Percentiles rank a stretch among this genome's conserved stretches.
Evolutionary conservation across 2,113 vertebrate genomes (phyloP).

Genomic region (Oncorhynchus nerka): DNA sequence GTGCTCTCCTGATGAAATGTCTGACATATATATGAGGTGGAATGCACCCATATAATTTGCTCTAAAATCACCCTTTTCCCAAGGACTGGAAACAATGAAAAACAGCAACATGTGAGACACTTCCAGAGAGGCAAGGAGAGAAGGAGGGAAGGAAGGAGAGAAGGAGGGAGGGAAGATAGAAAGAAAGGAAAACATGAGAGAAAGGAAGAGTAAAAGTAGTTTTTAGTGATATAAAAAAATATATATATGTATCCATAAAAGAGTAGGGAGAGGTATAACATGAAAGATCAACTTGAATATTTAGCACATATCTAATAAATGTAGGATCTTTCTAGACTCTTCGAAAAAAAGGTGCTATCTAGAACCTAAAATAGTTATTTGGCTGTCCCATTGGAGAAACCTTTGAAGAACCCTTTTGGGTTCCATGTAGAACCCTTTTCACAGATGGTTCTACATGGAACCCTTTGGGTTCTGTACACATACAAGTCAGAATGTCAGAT

Average conservation of each 20-base stretch:
- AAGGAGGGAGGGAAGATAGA: not conserved
- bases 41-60: slow-evolving; percentile 90
- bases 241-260: not conserved
- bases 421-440: too few relatives aligned
- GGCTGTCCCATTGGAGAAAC: too few relatives aligned
- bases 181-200: not conserved
- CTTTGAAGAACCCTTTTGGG: too few relatives aligned
- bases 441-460: too few relatives aligned
- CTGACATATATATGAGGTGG: slow-evolving; percentile 98
- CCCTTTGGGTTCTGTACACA: too few relatives aligned
- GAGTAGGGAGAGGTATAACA: not conserved
- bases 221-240: not conserved
- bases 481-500: not conserved
- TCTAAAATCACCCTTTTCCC: slow-evolving; percentile 86
- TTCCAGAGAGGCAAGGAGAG: slow-evolving; percentile 22
- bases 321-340: not conserved
- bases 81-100: slow-evolving; percentile 83
- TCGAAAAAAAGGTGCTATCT: not conserved
- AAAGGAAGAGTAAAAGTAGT: not conserved
- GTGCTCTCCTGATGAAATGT: slow-evolving; percentile 87
- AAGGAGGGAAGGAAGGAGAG: slow-evolving; percentile 11
- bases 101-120: slow-evolving; percentile 47
- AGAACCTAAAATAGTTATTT: too few relatives aligned
- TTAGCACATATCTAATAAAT: not conserved
- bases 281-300: not conserved